Evolutionary conservation across 2,888 invertebrate species (phyloP).

Genomic region (Perizoma flavofasciatum): DNA sequence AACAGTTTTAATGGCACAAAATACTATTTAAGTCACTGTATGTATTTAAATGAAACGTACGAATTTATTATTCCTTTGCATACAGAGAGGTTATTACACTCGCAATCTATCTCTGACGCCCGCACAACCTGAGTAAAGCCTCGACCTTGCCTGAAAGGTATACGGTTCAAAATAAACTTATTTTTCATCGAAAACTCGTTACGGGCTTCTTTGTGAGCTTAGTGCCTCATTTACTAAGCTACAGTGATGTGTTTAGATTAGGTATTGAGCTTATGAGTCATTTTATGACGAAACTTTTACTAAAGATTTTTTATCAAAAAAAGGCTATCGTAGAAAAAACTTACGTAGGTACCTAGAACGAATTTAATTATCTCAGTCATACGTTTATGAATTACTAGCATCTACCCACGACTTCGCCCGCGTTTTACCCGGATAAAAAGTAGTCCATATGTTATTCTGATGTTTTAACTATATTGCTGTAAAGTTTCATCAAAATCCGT

Average conservation of each 20-base stretch:
- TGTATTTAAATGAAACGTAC: conserved; percentile 34
- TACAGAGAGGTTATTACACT: conserved; percentile 69
- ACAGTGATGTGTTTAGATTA: neutral
- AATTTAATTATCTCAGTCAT: too few species aligned
- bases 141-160: conserved; percentile 12
- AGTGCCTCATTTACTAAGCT: conserved; percentile 1
- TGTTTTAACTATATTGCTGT: too few species aligned
- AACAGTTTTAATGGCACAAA: conserved; percentile 32
- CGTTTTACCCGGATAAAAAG: too few species aligned
- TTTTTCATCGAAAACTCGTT: conserved; percentile 10
- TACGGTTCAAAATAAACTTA: conserved; percentile 9
- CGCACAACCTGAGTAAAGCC: conserved; percentile 33
- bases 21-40: conserved; percentile 28
- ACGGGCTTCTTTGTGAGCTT: conserved; percentile 16
- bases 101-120: conserved; percentile 54
- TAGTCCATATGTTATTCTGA: too few species aligned
- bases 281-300: conserved; percentile 10
- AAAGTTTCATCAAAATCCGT: too few species aligned
- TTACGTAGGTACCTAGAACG: too few species aligned
- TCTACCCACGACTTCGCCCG: too few species aligned
- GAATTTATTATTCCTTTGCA: conserved; percentile 35
- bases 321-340: too few species aligned
- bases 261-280: neutral
- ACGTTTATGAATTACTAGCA: too few species aligned
- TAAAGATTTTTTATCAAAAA: neutral